phyloP scores from a whole-genome alignment of 1,140 invertebrate species.

The Choristoneura fumiferana region DNA sequence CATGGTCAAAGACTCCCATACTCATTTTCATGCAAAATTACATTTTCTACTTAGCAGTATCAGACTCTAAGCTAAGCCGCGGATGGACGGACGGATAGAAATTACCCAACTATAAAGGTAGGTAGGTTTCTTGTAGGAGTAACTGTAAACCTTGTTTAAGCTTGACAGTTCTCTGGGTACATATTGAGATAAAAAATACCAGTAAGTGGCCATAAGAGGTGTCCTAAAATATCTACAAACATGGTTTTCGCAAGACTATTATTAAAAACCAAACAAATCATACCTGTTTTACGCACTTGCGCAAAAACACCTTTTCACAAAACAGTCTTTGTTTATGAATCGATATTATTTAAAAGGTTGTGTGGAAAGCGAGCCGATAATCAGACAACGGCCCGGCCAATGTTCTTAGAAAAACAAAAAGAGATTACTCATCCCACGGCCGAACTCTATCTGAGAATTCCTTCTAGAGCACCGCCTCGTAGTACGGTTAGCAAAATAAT shows the following conservation, averaged over 20 bases:
- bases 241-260: background rate
- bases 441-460: slow-evolving; percentile 74
- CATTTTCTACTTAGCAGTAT: no score
- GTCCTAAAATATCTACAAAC: no score
- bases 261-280: background rate
- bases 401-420: slow-evolving; percentile 74
- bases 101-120: no score
- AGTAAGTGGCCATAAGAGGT: no score
- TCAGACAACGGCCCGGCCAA: slow-evolving; percentile 43
- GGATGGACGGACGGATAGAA: no score
- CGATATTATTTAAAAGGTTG: slow-evolving; percentile 10
- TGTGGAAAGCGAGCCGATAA: slow-evolving; percentile 56
- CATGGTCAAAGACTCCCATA: no score
- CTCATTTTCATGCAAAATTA: no score
- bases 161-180: no score
- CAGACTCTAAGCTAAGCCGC: no score
- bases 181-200: no score
- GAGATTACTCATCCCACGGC: slow-evolving; percentile 75
- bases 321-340: background rate
- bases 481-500: slow-evolving; percentile 54
- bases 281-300: slow-evolving; percentile 10
- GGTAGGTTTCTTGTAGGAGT: no score
- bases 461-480: slow-evolving; percentile 54
- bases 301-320: slow-evolving; percentile 1
- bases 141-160: no score